Evolutionary conservation across 2,797 vertebrate genomes (phyloP).

Genomic region (Sebastes alutus): DNA sequence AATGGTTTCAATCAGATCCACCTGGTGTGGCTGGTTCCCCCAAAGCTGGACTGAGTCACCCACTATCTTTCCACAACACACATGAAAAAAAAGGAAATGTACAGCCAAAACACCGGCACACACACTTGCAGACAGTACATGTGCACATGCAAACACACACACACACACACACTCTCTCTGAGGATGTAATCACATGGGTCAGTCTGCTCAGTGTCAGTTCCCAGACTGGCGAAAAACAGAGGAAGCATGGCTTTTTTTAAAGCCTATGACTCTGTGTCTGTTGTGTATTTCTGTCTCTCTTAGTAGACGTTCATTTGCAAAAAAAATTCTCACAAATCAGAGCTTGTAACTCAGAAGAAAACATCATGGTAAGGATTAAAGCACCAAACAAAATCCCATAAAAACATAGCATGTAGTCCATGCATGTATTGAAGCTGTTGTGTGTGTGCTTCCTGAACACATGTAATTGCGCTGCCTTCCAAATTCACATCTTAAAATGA

Average conservation of each 20-base stretch:
- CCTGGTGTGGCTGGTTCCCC: conserved; percentile 43
- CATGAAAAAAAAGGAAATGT: background rate
- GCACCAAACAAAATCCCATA: background rate
- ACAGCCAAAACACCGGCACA: conserved; percentile 1
- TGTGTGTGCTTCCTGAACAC: conserved; percentile 53
- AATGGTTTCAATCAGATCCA: conserved; percentile 59
- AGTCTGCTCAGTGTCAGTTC: conserved; percentile 75
- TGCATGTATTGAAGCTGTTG: conserved; percentile 16
- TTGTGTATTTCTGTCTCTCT: background rate
- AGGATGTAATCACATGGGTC: conserved; percentile 70
- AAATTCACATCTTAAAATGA: conserved; percentile 71
- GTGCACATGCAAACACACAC: background rate
- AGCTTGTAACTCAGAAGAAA: conserved; percentile 38
- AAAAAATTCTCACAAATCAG: conserved; percentile 84
- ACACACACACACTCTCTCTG: conserved; percentile 7
- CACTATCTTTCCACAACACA: conserved; percentile 7
- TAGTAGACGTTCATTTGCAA: conserved; percentile 79
- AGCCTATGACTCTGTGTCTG: conserved; percentile 41
- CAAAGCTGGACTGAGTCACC: conserved; percentile 14
- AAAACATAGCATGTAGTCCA: background rate
- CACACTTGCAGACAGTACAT: conserved; percentile 8
- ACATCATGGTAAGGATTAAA: background rate
- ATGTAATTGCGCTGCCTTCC: conserved; percentile 76
- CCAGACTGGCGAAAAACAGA: conserved; percentile 40
- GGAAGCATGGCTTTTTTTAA: conserved; percentile 76